A percentile compares a stretch with the other conserved stretches of the same genome.
phyloP scores from a whole-genome alignment of 92 coral and sea anemone genomes.

The Bergia puertoricense region DNA sequence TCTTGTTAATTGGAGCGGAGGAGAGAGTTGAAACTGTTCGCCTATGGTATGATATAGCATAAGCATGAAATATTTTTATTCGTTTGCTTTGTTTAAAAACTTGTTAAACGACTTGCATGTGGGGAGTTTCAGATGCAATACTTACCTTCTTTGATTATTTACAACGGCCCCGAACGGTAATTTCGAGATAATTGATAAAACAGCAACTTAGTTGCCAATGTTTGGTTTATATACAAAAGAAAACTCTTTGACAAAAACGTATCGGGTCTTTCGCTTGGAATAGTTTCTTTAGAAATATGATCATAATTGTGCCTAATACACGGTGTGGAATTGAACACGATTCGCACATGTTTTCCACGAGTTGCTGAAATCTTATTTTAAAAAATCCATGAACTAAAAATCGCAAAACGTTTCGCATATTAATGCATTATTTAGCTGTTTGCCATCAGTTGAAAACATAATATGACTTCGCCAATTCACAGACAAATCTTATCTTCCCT shows the following conservation, averaged over 20 bases:
- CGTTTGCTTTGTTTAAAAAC: neutral
- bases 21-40: no score
- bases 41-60: no score
- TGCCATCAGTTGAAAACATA: neutral
- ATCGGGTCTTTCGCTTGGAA: neutral
- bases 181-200: neutral
- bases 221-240: neutral
- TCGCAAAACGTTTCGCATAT: neutral
- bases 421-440: no score
- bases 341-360: no score
- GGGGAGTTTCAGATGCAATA: neutral
- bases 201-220: conserved; percentile 6
- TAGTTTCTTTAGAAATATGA: neutral
- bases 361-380: no score
- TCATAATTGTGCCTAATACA: no score
- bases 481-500: neutral
- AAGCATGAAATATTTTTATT: no score
- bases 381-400: neutral
- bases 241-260: neutral
- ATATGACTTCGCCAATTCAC: neutral
- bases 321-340: no score
- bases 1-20: no score
- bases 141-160: neutral
- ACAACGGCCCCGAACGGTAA: neutral
- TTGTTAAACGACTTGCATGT: neutral